phyloP scores from a whole-genome alignment of 2,888 invertebrate genomes.

The Prionchulus punctatus region DNA sequence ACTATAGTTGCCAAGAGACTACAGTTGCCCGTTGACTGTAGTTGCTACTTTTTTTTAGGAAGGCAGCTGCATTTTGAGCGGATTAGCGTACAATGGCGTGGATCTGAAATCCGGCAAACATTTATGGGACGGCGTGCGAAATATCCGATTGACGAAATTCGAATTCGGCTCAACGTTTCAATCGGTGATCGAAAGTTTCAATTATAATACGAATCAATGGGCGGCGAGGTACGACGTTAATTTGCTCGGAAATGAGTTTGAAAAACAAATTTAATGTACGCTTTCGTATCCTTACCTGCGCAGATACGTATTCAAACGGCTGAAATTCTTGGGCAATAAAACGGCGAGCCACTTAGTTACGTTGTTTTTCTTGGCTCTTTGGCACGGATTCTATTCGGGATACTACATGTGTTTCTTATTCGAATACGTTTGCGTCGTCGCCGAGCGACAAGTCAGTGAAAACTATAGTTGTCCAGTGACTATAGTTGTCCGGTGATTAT shows the following conservation, averaged over 20 bases:
- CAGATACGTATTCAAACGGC: slow-evolving; percentile 73
- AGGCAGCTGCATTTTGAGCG: slow-evolving; percentile 45
- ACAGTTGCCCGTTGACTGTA: too few relatives aligned
- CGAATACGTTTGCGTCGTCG: slow-evolving; percentile 69
- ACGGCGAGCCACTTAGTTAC: slow-evolving; percentile 61
- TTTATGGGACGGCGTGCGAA: slow-evolving; percentile 73
- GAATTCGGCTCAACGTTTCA: slow-evolving; percentile 68
- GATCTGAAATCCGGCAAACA: slow-evolving; percentile 40
- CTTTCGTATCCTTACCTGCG: too few relatives aligned
- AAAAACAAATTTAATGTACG: too few relatives aligned
- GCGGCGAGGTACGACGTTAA: slow-evolving; percentile 52
- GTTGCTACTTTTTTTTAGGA: slow-evolving; percentile 32
- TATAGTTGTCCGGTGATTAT: not conserved
- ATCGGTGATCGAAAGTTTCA: slow-evolving; percentile 68
- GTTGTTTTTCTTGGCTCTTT: slow-evolving; percentile 68
- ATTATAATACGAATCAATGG: slow-evolving; percentile 88
- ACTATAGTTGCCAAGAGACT: too few relatives aligned
- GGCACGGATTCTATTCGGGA: slow-evolving; percentile 88
- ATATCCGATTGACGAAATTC: slow-evolving; percentile 62
- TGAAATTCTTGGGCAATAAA: slow-evolving; percentile 71
- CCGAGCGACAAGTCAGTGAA: slow-evolving; percentile 59
- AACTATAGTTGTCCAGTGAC: not conserved
- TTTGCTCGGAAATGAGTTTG: too few relatives aligned
- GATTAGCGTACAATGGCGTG: slow-evolving; percentile 64
- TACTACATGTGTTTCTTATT: slow-evolving; percentile 81